phyloP scores from a whole-genome alignment of 2,797 vertebrate species.

The Rhinichthys osculus region DNA sequence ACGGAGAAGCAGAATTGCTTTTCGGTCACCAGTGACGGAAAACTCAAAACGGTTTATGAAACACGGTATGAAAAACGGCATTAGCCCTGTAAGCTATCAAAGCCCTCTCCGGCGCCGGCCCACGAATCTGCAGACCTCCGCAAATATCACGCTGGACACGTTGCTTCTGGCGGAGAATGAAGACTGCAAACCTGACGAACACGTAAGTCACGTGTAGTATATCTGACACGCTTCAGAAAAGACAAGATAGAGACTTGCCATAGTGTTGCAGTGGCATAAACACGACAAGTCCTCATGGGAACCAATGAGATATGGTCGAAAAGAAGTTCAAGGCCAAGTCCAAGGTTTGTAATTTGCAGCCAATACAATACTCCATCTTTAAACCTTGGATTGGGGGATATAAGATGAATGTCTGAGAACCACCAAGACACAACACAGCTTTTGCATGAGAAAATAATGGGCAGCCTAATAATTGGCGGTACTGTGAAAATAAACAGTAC shows the following conservation, averaged over 20 bases:
- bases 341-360: not conserved
- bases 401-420: not conserved
- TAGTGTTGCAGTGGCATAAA: not conserved
- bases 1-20: constrained; percentile 81
- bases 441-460: not conserved
- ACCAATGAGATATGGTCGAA: not conserved
- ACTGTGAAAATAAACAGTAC: constrained; percentile 4
- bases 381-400: not conserved
- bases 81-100: constrained; percentile 85
- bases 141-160: constrained; percentile 82
- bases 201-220: constrained; percentile 86
- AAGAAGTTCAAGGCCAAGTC: not conserved
- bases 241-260: not conserved
- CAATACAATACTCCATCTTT: not conserved
- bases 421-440: not conserved
- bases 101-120: constrained; percentile 83
- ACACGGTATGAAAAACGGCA: constrained; percentile 88
- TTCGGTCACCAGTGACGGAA: constrained; percentile 85
- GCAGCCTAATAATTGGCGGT: not conserved
- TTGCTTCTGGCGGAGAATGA: constrained; percentile 87
- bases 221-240: not conserved
- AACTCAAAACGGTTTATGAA: constrained; percentile 93
- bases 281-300: not conserved
- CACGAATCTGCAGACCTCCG: constrained; percentile 78
- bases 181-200: constrained; percentile 84